These are phyloP conservation scores for Norana najaformis DNA, from an alignment of 2,888 invertebrate genomes.

Conservation along the genomic window DNA sequence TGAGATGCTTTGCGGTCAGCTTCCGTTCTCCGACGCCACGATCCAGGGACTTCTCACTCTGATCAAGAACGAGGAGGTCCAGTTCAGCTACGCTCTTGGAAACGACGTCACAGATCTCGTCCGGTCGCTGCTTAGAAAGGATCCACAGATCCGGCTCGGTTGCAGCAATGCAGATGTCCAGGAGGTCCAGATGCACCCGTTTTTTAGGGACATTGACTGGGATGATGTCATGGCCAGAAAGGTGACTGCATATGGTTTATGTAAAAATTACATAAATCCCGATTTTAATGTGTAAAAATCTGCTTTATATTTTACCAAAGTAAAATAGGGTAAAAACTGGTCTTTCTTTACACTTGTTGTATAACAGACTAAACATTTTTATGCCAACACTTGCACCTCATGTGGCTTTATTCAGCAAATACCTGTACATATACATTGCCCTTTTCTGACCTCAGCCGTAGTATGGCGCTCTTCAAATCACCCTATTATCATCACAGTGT, in stretches of 20 bases:
- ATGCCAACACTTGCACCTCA: no score
- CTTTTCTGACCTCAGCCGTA: no score
- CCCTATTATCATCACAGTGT: no score
- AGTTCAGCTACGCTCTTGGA: neutral
- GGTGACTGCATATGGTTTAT: neutral
- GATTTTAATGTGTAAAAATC: no score
- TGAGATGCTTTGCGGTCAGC: neutral
- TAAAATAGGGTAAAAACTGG: no score
- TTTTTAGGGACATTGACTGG: neutral
- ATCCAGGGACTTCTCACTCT: neutral
- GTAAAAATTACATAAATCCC: no score
- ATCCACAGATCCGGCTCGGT: neutral
- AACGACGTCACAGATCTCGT: neutral
- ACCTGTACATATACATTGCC: no score
- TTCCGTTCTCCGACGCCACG: neutral
- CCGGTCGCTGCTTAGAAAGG: slow-evolving; percentile 5
- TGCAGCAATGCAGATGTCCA: neutral
- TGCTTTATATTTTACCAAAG: no score
- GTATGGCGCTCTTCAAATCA: no score
- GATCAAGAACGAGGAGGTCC: neutral
- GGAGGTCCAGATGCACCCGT: neutral
- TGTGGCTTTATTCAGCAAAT: no score
- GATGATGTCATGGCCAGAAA: neutral
- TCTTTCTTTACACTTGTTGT: no score
- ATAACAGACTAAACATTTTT: no score